Evolutionary conservation across 2,797 vertebrate species (phyloP).

Genomic region (Leucoraja ocellata): DNA sequence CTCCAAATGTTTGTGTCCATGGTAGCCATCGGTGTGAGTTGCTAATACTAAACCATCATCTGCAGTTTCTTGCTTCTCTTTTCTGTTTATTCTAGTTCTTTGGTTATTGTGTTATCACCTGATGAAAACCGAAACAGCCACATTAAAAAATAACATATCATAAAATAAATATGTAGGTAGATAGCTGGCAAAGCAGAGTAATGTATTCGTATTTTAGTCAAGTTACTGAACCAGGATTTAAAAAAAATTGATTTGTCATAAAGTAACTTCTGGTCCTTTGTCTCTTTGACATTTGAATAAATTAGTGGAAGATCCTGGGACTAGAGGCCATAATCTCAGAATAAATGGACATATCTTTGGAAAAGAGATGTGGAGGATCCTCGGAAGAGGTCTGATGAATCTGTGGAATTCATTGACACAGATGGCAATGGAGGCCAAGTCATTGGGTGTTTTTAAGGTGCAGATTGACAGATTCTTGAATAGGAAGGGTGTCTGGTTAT

Average conservation of each 20-base stretch:
- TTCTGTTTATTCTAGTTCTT: not conserved
- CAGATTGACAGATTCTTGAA: too few species aligned
- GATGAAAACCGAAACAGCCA: slow-evolving; percentile 17
- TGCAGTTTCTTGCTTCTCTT: too few species aligned
- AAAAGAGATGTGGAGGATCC: too few species aligned
- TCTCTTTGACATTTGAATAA: slow-evolving; percentile 29
- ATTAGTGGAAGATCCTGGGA: not conserved
- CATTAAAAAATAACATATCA: not conserved
- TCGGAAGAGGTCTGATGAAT: too few species aligned
- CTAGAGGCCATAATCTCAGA: not conserved
- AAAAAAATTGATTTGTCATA: not conserved
- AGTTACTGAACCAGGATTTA: not conserved
- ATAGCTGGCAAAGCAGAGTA: not conserved
- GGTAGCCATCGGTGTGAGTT: too few species aligned
- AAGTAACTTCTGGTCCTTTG: not conserved
- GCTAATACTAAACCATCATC: too few species aligned
- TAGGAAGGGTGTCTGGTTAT: too few species aligned
- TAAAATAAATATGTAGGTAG: not conserved
- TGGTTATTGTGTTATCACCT: not conserved
- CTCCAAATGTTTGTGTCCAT: not conserved
- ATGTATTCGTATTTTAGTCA: not conserved
- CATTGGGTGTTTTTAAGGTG: too few species aligned
- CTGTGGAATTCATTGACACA: too few species aligned
- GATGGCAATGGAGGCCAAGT: too few species aligned
- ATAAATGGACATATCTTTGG: not conserved